Evolutionary conservation across 2,888 invertebrate genomes (phyloP).

Genomic region (Druceiella hillmani): DNA sequence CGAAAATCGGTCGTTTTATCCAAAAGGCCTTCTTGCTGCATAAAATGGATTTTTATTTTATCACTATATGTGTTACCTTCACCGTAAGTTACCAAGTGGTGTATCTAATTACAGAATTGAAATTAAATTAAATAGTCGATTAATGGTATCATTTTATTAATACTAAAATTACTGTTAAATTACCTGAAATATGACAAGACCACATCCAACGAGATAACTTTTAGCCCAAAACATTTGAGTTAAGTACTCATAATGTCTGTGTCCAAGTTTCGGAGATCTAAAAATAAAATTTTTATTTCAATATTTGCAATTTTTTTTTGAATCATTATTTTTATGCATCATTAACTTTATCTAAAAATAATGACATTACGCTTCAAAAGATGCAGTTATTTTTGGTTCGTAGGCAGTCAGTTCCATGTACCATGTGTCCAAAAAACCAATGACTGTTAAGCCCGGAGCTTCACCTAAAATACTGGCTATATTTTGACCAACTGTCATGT

Average conservation of each 20-base stretch:
- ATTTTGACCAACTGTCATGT: constrained; percentile 34
- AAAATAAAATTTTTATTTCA: too few relatives aligned
- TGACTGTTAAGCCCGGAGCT: constrained; percentile 35
- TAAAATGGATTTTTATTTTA: too few relatives aligned
- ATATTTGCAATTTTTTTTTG: too few relatives aligned
- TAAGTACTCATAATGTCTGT: constrained; percentile 44
- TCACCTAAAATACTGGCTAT: constrained; percentile 42
- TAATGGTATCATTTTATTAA: too few relatives aligned
- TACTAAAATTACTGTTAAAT: too few relatives aligned
- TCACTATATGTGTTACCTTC: too few relatives aligned
- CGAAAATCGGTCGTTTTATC: too few relatives aligned
- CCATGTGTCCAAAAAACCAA: constrained; percentile 41
- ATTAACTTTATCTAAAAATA: background rate
- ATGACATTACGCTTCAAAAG: constrained; percentile 33
- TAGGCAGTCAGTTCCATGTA: constrained; percentile 40
- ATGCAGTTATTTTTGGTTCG: constrained; percentile 31
- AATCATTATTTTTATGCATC: constrained; percentile 1
- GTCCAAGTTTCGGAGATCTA: too few relatives aligned
- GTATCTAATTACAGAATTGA: too few relatives aligned
- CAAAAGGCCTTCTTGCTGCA: too few relatives aligned
- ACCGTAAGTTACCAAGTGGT: too few relatives aligned
- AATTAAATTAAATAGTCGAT: too few relatives aligned
- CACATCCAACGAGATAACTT: constrained; percentile 38
- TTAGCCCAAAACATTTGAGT: constrained; percentile 42
- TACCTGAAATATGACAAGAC: constrained; percentile 40